A percentile compares a stretch with the other conserved stretches of the same genome.
These are phyloP conservation scores for Porphyrio hochstetteri DNA, from an alignment of 2,113 vertebrate species.

Conservation along the genomic window DNA sequence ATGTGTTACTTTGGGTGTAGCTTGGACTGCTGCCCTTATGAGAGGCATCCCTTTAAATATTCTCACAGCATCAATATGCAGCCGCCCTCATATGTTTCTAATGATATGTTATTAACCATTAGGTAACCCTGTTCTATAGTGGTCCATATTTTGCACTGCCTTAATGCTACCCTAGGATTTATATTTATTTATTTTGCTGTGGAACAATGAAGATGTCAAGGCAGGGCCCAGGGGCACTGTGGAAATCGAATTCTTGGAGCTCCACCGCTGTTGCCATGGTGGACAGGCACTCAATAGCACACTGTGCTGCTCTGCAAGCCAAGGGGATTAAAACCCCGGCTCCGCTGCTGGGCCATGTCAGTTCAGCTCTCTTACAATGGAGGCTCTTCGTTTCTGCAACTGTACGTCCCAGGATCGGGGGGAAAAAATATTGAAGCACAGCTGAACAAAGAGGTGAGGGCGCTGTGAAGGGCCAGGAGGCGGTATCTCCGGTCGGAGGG, in stretches of 20 bases:
- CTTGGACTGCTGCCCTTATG: slow-evolving; percentile 13
- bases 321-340: slow-evolving; percentile 29
- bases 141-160: neutral
- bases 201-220: slow-evolving; percentile 80
- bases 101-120: slow-evolving; percentile 51
- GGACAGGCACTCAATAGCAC: slow-evolving; percentile 66
- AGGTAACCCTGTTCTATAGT: neutral
- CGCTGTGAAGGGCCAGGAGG: neutral
- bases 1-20: slow-evolving; percentile 35
- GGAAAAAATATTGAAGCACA: neutral
- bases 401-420: neutral
- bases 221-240: slow-evolving; percentile 71
- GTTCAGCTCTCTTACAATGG: neutral
- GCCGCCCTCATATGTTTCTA: slow-evolving; percentile 52
- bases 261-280: slow-evolving; percentile 79
- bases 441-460: neutral
- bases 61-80: slow-evolving; percentile 40
- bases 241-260: slow-evolving; percentile 79
- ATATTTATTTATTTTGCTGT: slow-evolving; percentile 51
- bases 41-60: slow-evolving; percentile 63
- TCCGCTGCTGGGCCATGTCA: neutral
- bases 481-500: neutral
- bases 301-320: slow-evolving; percentile 55
- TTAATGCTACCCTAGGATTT: neutral
- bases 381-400: neutral